Percentiles rank a stretch among this genome's conserved stretches.
Conservation (phyloP, 1,140 invertebrate genomes). For the Bombus difficillimus region DNA sequence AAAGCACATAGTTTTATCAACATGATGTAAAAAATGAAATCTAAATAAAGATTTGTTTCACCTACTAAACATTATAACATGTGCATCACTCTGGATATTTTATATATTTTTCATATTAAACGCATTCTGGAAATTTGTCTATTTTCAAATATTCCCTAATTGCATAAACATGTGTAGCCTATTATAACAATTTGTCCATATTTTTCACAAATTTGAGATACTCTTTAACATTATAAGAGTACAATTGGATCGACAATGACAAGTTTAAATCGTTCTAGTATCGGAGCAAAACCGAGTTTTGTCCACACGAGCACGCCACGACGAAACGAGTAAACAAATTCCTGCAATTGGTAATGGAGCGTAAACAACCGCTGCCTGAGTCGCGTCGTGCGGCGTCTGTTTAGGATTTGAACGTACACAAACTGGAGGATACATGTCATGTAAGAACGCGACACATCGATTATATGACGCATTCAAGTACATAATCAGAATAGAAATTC, state of each 20-base stretch:
- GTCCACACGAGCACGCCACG: no score
- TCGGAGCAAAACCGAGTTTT: no score
- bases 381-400: neutral
- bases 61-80: no score
- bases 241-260: neutral
- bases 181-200: neutral
- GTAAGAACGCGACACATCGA: slow-evolving; percentile 12
- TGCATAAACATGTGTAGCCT: no score
- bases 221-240: neutral
- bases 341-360: slow-evolving; percentile 16
- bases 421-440: neutral
- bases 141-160: no score
- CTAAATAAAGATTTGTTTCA: neutral
- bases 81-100: no score
- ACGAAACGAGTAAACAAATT: slow-evolving; percentile 33
- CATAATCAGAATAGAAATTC: neutral
- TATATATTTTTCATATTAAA: no score
- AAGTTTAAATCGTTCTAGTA: neutral
- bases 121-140: no score
- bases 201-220: neutral
- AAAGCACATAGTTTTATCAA: neutral
- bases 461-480: neutral
- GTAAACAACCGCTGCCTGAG: slow-evolving; percentile 14
- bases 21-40: neutral
- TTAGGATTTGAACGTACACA: neutral